Conservation (phyloP, 2,797 vertebrate genomes). For the Hirundo rustica region DNA sequence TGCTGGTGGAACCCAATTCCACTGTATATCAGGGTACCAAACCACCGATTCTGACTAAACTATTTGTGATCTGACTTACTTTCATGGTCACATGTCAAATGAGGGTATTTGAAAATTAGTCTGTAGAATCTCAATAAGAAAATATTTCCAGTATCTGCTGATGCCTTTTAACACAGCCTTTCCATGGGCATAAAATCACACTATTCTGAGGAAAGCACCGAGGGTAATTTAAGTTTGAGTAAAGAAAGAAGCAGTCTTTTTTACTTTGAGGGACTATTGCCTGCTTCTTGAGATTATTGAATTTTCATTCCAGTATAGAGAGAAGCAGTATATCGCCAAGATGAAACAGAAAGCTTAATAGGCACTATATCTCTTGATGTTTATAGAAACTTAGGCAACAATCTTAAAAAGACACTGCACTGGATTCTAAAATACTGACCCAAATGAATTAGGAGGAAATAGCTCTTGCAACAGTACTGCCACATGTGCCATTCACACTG, state of each 20-base stretch:
- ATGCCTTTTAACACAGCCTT: background rate
- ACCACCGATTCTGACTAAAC: background rate
- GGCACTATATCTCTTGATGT: conserved; percentile 5
- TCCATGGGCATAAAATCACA: background rate
- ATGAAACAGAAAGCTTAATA: conserved; percentile 57
- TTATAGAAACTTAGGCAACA: conserved; percentile 17
- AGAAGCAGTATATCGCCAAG: background rate
- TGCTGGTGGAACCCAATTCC: background rate
- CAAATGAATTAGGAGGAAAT: background rate
- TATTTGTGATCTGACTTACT: background rate
- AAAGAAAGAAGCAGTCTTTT: background rate
- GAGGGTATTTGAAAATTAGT: background rate
- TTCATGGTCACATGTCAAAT: background rate
- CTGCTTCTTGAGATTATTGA: conserved; percentile 42
- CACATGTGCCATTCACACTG: background rate
- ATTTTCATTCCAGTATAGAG: conserved; percentile 22
- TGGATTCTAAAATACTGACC: background rate
- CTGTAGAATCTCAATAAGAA: background rate
- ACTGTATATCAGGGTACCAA: background rate
- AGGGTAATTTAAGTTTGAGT: conserved; percentile 8
- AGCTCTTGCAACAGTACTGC: background rate
- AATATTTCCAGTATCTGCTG: background rate
- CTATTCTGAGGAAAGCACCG: background rate
- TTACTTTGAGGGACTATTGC: conserved; percentile 23
- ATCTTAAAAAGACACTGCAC: background rate